Evolutionary conservation across 1,140 invertebrate species (phyloP), one percentile per base, ranked within the genome.

Genomic region (Zaprionus ornatus): DNA sequence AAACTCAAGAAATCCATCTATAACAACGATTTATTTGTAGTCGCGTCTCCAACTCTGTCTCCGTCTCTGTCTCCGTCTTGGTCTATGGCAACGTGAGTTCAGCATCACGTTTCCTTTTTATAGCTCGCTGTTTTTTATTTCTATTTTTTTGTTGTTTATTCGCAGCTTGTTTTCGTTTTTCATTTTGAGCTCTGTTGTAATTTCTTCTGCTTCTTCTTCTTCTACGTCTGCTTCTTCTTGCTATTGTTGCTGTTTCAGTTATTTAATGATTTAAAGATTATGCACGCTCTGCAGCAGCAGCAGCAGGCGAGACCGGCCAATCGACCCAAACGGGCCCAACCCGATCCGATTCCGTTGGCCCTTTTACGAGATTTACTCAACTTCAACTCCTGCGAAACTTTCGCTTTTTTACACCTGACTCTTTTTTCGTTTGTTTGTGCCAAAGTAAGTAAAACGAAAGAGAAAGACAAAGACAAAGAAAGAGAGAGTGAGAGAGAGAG

Each of bases 191-290:
- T 50, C 65, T 80, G 68, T 68, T 72, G 78, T 73, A 74, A 79
- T 75, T 72, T 66, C n/a, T 80, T 15, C 37, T 80, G 60, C 62
- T 80, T n/a, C 40, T 80, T 71, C 63, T 79, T 70, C 63, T 50
- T 50, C 45, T 67, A 42, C 29, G 29, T 32, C n/a, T 72, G 9
- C 45, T 50, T 77, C 59, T 79, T 70, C 57, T 56, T 71, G 67
- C 61, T 80, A 71, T 79, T 77, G 77, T 66, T 74, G 76, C 55
- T 70, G 57, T 74, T 82, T 68, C 74, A 82, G 84, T 88, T 88
- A 90, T 88, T 88, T 88, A 88, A 88, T 84, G 84, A 88, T 88
- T 88, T 88, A 75, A 84, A 88, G 84, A 84, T 88, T 88, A 88
- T 90, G 79, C 84, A 88, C 77, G 84, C 75, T 86, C 79, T 54